Base-by-base conservation (phyloP, 2,113 vertebrate genomes). In the Butorides virescens region DNA sequence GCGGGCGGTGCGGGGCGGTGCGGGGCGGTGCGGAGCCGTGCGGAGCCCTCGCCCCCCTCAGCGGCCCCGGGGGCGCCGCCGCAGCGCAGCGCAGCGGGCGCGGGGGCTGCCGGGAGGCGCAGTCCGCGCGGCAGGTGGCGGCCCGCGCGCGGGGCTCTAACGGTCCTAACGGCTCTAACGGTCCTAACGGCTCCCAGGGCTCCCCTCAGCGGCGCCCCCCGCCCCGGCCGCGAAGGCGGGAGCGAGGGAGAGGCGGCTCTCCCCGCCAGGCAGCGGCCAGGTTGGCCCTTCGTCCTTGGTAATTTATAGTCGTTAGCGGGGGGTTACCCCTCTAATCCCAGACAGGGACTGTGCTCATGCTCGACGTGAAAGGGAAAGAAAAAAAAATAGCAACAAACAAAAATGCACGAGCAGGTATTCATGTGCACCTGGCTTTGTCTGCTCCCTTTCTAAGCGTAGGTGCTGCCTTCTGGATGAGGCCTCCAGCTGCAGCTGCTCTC, bases 81-180 rank as follows among this genome's bases (percentile, higher is more conserved):
- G 84, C 95, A 59, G 93, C 77, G 47, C 25, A 42, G 42, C 59
- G 56, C 56, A 7, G 7, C 21, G 23, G 46, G 61, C 46, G 70
- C 52, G 44, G 42, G 32, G 94, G 7, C 75, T 92, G 89, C 71
- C 82, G 96, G 96, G 95, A 88, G 36, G 20, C 82, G 96, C 95
- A 95, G 96, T 97, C 76, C 92, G 30, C 62, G 78, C 39, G 27
- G 68, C 67, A 52, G 78, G 77, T 30, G 66, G n/a, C 20, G 53
- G 61, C 36, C 7, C 7, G 36, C 53, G 58, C 27, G 23, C 37
- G 32, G 65, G 32, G 65, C 30, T 16, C 42, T 13, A 37, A 76
- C 58, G 44, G 65, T 19, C 10, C 42, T 13, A 37, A 76, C 58
- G 44, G 65, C 27, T 21, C 53, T 21, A 46, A 74, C 55, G 55